phyloP scores from a whole-genome alignment of 2,888 invertebrate genomes.

The Emmelina monodactyla region DNA sequence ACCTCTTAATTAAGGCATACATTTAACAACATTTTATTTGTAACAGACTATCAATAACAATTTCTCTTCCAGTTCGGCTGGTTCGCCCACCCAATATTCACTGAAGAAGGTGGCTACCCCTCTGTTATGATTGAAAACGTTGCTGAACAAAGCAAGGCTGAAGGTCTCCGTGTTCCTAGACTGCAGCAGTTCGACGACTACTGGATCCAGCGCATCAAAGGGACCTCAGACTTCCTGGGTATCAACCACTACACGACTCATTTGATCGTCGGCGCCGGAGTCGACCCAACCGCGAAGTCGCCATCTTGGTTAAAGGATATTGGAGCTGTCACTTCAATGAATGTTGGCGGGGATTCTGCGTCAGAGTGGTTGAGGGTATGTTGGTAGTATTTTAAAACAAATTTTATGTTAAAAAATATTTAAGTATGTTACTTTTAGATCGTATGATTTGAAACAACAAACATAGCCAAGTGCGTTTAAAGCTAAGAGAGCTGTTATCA shows the following conservation, averaged over 20 bases:
- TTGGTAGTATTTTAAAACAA: conserved; percentile 2
- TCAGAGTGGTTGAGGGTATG: conserved; percentile 57
- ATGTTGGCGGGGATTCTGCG: conserved; percentile 53
- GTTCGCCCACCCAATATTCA: conserved; percentile 64
- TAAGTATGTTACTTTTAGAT: no score
- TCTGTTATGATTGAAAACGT: conserved; percentile 52
- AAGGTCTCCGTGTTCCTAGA: conserved; percentile 45
- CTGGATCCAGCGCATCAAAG: conserved; percentile 52
- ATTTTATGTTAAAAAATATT: no score
- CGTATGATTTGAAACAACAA: not conserved
- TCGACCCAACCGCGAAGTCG: conserved; percentile 45
- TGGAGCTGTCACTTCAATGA: conserved; percentile 48
- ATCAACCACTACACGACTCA: conserved; percentile 62
- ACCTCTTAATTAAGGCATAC: no score
- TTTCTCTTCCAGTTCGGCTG: conserved; percentile 63
- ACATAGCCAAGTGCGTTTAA: not conserved
- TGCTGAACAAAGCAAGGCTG: conserved; percentile 40
- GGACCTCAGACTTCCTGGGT: conserved; percentile 57
- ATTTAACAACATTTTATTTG: no score
- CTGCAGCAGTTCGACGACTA: conserved; percentile 52
- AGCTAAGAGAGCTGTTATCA: no score
- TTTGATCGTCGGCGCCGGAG: conserved; percentile 44
- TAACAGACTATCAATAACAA: no score
- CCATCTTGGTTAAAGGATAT: conserved; percentile 61
- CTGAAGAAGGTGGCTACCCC: conserved; percentile 56